phyloP scores from a whole-genome alignment of 2,797 vertebrate genomes.

The Ptychadena robeensis region DNA sequence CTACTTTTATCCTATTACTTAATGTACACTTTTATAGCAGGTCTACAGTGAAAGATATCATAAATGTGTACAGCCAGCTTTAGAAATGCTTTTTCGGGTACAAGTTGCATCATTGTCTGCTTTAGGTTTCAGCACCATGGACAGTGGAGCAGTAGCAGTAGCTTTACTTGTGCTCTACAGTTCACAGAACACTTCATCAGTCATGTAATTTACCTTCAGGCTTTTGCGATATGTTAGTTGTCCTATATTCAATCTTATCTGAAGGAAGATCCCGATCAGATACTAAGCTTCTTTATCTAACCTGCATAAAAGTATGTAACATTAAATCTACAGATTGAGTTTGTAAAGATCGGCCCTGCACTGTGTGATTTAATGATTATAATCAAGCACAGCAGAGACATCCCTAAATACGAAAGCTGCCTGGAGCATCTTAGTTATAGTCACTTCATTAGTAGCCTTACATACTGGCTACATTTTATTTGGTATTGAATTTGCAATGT shows the following conservation, averaged over 20 bases:
- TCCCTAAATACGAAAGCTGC: slow-evolving; percentile 13
- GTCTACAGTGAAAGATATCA: too few relatives aligned
- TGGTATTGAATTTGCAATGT: not conserved
- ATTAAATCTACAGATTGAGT: not conserved
- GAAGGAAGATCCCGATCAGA: not conserved
- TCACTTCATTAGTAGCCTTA: slow-evolving; percentile 1
- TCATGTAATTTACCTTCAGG: not conserved
- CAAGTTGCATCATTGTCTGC: not conserved
- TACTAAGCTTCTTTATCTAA: not conserved
- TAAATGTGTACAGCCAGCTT: not conserved
- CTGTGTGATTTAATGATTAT: slow-evolving; percentile 23
- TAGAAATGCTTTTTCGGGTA: not conserved
- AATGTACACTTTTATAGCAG: too few relatives aligned
- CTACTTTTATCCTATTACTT: too few relatives aligned
- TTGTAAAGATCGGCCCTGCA: not conserved
- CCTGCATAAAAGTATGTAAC: not conserved
- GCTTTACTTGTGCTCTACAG: not conserved
- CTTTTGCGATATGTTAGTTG: not conserved
- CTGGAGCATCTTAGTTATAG: not conserved
- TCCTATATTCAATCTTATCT: not conserved
- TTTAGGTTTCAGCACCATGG: slow-evolving; percentile 8
- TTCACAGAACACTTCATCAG: not conserved
- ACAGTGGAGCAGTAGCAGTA: not conserved
- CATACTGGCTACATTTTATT: not conserved
- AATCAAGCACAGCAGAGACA: not conserved